phyloP scores from a whole-genome alignment of 2,113 vertebrate species.

The Leptocoma aspasia region DNA sequence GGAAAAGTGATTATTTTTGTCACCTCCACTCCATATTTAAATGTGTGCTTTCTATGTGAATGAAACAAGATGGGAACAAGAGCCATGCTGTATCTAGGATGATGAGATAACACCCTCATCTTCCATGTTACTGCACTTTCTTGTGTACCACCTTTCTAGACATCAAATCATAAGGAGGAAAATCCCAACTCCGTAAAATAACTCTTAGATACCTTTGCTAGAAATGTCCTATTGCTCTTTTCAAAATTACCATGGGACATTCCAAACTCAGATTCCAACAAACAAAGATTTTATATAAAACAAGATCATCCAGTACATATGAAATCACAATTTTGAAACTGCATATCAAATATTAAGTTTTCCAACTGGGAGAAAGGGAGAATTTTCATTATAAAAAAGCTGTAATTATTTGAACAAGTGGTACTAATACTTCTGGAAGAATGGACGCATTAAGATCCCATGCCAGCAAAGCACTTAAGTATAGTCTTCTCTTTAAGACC shows the following conservation, averaged over 20 bases:
- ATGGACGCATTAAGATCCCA: neutral
- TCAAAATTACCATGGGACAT: neutral
- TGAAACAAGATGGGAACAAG: neutral
- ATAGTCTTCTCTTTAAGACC: neutral
- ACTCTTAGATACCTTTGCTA: neutral
- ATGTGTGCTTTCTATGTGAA: neutral
- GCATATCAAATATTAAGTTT: neutral
- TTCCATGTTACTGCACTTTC: neutral
- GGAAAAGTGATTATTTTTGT: neutral
- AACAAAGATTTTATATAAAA: neutral
- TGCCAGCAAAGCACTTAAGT: neutral
- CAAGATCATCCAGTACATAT: neutral
- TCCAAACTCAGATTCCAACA: neutral
- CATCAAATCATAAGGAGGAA: neutral
- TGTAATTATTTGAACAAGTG: neutral
- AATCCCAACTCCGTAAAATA: neutral
- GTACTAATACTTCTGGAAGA: neutral
- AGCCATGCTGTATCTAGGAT: neutral
- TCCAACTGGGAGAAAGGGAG: neutral
- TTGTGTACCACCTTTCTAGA: neutral
- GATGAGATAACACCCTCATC: neutral
- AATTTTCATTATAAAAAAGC: neutral
- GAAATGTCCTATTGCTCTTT: neutral
- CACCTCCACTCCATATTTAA: neutral
- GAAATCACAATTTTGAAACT: neutral